These are phyloP conservation scores for Tanypteryx hageni DNA, from an alignment of 2,888 invertebrate genomes.

Conservation along the genomic window DNA sequence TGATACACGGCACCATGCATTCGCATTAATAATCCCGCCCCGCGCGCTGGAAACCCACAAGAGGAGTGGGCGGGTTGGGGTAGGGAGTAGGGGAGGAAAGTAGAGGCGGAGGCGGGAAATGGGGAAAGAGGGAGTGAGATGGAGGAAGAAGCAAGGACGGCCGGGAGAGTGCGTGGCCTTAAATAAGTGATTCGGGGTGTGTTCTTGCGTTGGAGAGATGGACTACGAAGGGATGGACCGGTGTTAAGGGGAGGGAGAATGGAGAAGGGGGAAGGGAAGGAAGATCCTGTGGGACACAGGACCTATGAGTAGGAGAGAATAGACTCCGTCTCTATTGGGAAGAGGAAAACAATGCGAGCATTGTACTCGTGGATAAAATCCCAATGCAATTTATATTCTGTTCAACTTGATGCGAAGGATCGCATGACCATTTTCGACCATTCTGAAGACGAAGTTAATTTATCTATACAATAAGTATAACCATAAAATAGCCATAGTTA, in stretches of 20 bases:
- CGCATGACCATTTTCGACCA: no score
- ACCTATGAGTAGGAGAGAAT: neutral
- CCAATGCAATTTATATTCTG: no score
- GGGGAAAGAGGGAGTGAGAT: no score
- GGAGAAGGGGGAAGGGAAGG: neutral
- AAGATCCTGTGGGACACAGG: no score
- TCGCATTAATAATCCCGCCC: constrained; percentile 52
- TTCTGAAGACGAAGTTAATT: no score
- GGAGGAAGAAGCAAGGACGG: neutral
- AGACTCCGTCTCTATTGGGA: neutral
- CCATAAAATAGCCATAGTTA: no score
- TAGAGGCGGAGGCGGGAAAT: neutral
- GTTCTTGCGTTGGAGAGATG: neutral
- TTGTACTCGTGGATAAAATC: no score
- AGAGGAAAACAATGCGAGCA: neutral
- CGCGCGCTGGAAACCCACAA: constrained; percentile 12
- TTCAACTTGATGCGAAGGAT: no score
- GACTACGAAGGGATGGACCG: neutral
- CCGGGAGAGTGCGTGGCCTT: neutral
- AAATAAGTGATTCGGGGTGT: constrained; percentile 16
- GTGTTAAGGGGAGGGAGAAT: neutral
- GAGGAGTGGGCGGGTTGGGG: neutral
- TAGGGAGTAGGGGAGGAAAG: constrained; percentile 4
- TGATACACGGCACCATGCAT: constrained; percentile 43
- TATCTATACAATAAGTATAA: no score